Conservation (phyloP, 2,113 vertebrate genomes). For the Montifringilla adamsi region DNA sequence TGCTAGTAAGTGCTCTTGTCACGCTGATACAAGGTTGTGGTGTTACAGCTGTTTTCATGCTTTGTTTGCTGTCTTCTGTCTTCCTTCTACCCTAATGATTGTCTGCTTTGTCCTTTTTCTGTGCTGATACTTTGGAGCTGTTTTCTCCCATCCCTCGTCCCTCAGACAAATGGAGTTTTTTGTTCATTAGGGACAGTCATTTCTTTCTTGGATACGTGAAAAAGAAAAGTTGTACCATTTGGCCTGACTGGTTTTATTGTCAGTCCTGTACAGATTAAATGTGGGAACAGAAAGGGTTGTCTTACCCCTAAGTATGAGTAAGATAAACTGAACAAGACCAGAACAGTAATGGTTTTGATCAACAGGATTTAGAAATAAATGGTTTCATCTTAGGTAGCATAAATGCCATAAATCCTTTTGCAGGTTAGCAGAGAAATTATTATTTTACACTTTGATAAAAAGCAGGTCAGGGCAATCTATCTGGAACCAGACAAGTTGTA, state of each 20-base stretch:
- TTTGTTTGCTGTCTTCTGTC: neutral
- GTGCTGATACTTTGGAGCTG: neutral
- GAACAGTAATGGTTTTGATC: neutral
- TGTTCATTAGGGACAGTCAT: neutral
- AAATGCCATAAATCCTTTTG: neutral
- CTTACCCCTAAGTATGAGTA: neutral
- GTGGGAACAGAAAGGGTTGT: neutral
- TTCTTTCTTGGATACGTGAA: neutral
- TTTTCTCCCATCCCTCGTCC: neutral
- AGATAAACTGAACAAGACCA: neutral
- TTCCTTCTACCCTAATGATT: neutral
- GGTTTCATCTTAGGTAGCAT: neutral
- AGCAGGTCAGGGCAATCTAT: neutral
- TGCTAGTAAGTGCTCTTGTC: neutral
- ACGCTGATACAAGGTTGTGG: neutral
- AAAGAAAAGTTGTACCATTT: neutral
- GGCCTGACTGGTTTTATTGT: neutral
- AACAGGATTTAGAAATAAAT: neutral
- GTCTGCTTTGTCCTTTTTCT: neutral
- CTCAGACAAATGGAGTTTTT: neutral
- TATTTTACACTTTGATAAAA: neutral
- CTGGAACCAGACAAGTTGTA: neutral
- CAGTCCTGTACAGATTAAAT: neutral
- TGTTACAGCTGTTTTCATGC: neutral
- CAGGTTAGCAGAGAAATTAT: neutral